Conservation (phyloP, 1,140 invertebrate species). For the Apis laboriosa region DNA sequence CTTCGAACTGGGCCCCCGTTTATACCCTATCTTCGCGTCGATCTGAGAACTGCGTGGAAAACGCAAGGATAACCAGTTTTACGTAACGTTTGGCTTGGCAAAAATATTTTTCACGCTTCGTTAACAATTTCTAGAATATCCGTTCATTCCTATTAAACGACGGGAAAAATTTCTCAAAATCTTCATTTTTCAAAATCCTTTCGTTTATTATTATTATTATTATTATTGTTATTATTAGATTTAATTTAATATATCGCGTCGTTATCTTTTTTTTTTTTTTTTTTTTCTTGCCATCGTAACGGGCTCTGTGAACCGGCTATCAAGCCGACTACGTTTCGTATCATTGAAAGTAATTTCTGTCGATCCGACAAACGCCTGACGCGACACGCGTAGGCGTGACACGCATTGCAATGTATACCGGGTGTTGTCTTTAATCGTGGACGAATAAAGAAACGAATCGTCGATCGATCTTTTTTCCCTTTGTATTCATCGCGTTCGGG, state of each 20-base stretch:
- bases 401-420: slow-evolving; percentile 37
- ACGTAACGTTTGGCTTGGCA: slow-evolving; percentile 34
- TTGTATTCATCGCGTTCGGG: too few relatives aligned
- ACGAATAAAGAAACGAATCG: slow-evolving; percentile 32
- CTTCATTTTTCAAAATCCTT: too few relatives aligned
- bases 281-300: too few relatives aligned
- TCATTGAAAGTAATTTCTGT: slow-evolving; percentile 45
- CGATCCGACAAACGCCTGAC: slow-evolving; percentile 49
- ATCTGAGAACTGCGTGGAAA: slow-evolving; percentile 34
- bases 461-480: neutral
- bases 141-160: too few relatives aligned
- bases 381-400: slow-evolving; percentile 56
- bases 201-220: too few relatives aligned
- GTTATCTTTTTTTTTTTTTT: neutral
- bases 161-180: too few relatives aligned
- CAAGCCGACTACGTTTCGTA: slow-evolving; percentile 30
- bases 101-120: neutral
- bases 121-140: neutral
- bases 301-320: neutral
- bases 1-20: slow-evolving; percentile 47
- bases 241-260: too few relatives aligned
- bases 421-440: slow-evolving; percentile 44
- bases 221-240: too few relatives aligned
- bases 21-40: slow-evolving; percentile 54
- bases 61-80: slow-evolving; percentile 57